These are phyloP conservation scores for Thamnaconus septentrionalis DNA, from an alignment of 2,113 vertebrate species.

Conservation along the genomic window DNA sequence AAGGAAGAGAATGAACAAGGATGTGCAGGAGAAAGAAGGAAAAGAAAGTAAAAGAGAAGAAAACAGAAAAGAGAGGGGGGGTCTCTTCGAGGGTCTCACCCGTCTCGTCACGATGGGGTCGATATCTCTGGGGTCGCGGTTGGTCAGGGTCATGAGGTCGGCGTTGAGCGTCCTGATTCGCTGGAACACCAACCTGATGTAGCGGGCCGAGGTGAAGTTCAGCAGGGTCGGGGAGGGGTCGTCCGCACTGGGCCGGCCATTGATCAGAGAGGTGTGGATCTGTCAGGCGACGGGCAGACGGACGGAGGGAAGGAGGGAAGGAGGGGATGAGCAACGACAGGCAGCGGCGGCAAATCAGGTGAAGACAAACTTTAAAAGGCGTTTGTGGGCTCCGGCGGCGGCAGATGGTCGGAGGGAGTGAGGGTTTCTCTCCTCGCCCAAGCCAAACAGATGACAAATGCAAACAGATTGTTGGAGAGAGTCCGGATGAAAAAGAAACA, in stretches of 20 bases:
- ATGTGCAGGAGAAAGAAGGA: too few species aligned
- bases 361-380: too few species aligned
- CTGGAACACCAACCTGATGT: slow-evolving; percentile 90
- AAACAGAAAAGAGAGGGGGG: not conserved
- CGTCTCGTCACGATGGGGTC: slow-evolving; percentile 94
- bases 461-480: not conserved
- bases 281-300: slow-evolving; percentile 55
- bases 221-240: slow-evolving; percentile 87
- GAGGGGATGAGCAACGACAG: not conserved
- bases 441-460: not conserved
- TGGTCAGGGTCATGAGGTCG: slow-evolving; percentile 93
- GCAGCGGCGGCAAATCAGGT: not conserved
- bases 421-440: not conserved
- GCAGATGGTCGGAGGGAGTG: slow-evolving; percentile 1
- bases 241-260: slow-evolving; percentile 92
- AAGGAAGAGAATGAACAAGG: too few species aligned
- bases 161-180: slow-evolving; percentile 94
- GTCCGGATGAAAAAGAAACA: slow-evolving; percentile 2
- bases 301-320: not conserved
- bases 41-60: too few species aligned
- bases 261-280: slow-evolving; percentile 97
- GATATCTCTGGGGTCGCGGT: slow-evolving; percentile 84
- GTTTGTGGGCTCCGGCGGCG: too few species aligned
- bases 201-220: slow-evolving; percentile 94
- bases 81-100: slow-evolving; percentile 70